These are phyloP conservation scores for Pseudorhombus dupliciocellatus DNA, from an alignment of 2,113 vertebrate genomes.

Conservation along the genomic window DNA sequence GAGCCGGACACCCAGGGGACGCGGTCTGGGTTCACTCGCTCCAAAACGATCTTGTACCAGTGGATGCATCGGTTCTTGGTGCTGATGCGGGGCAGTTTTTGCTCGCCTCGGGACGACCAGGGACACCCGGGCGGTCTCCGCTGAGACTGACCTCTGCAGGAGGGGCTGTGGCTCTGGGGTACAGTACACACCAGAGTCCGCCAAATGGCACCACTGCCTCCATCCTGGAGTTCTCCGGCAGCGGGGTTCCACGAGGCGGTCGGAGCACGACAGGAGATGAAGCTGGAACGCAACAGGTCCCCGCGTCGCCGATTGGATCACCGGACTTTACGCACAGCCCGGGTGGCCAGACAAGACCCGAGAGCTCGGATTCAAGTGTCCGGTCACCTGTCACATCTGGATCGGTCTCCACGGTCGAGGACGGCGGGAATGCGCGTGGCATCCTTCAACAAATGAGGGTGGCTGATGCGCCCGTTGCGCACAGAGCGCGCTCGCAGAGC, in stretches of 20 bases:
- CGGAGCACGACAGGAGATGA: slow-evolving; percentile 26
- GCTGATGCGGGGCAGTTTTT: slow-evolving; percentile 60
- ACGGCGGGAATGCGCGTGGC: not conserved
- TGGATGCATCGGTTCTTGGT: slow-evolving; percentile 39
- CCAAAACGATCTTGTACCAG: slow-evolving; percentile 23
- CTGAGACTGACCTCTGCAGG: not conserved
- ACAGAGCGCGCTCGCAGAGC: slow-evolving; percentile 25
- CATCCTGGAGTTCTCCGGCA: slow-evolving; percentile 70
- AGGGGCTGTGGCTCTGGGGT: not conserved
- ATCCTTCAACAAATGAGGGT: slow-evolving; percentile 3
- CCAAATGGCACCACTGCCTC: slow-evolving; percentile 23
- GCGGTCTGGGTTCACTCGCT: not conserved
- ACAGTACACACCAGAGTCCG: not conserved
- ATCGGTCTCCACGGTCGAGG: not conserved
- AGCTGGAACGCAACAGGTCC: not conserved
- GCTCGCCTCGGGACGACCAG: slow-evolving; percentile 27
- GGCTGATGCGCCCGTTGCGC: slow-evolving; percentile 3
- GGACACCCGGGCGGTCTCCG: slow-evolving; percentile 10
- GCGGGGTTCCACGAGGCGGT: slow-evolving; percentile 60
- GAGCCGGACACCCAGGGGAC: not conserved
- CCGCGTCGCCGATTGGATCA: not conserved
- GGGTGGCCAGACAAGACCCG: not conserved
- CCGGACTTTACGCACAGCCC: slow-evolving; percentile 34
- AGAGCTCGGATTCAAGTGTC: not conserved
- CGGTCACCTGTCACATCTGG: slow-evolving; percentile 9